Conservation (phyloP, 2,888 invertebrate genomes). For the Volucella zonaria region DNA sequence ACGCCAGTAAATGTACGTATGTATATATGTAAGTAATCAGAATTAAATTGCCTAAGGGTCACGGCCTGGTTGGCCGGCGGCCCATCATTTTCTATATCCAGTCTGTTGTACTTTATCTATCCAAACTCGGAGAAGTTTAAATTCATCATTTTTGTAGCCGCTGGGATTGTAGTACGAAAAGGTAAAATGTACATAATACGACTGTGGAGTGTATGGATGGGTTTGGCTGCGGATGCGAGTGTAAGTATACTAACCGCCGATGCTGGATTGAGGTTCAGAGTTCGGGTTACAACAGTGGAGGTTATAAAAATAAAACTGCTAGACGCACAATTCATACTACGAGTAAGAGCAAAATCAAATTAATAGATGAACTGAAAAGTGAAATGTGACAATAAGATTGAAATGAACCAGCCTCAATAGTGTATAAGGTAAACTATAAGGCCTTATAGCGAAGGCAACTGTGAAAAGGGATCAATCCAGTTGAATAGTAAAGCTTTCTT, state of each 20-base stretch:
- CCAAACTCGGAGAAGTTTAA: slow-evolving; percentile 68
- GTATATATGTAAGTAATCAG: slow-evolving; percentile 70
- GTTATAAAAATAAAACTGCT: slow-evolving; percentile 12
- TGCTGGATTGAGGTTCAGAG: slow-evolving; percentile 32
- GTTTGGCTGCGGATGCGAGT: slow-evolving; percentile 11
- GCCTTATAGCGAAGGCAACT: too few species aligned
- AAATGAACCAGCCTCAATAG: background rate
- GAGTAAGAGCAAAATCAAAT: too few species aligned
- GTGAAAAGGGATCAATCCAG: too few species aligned
- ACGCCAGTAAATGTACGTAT: slow-evolving; percentile 25
- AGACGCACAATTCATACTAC: background rate
- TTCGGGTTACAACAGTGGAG: slow-evolving; percentile 35
- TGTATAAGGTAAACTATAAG: too few species aligned
- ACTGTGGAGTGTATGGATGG: slow-evolving; percentile 29
- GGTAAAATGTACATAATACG: slow-evolving; percentile 58
- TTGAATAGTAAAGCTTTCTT: too few species aligned
- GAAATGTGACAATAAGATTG: too few species aligned
- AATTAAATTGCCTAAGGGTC: slow-evolving; percentile 72
- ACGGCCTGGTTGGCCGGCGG: slow-evolving; percentile 69
- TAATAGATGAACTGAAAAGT: too few species aligned
- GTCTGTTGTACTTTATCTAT: slow-evolving; percentile 56
- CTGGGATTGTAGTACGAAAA: slow-evolving; percentile 49
- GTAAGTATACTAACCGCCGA: background rate
- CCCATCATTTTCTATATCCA: slow-evolving; percentile 63
- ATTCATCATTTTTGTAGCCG: slow-evolving; percentile 69